phyloP scores from a whole-genome alignment of 1,140 invertebrate species.

The Macrosteles quadrilineatus region DNA sequence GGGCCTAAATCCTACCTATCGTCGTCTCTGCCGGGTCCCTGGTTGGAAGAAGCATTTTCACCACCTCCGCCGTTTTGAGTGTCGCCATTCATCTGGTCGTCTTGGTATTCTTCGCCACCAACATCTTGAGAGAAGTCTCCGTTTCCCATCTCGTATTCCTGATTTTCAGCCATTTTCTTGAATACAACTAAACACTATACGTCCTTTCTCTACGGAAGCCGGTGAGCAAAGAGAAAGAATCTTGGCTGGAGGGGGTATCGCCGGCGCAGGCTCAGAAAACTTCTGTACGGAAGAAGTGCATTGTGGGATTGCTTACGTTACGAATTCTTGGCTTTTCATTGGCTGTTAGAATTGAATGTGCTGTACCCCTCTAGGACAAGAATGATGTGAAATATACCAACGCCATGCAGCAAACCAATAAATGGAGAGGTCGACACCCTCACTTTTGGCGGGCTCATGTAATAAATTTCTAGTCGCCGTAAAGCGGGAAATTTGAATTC shows the following conservation, averaged over 20 bases:
- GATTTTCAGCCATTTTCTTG: conserved; percentile 36
- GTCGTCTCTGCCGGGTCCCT: conserved; percentile 68
- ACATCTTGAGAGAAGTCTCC: conserved; percentile 32
- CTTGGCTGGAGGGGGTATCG: not conserved
- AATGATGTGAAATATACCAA: not conserved
- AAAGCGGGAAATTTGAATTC: too few species aligned
- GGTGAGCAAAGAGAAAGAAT: conserved; percentile 32
- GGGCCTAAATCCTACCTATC: conserved; percentile 73
- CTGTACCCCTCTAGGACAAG: not conserved
- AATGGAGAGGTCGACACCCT: conserved; percentile 3
- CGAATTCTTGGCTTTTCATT: not conserved
- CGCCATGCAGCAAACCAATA: conserved; percentile 1
- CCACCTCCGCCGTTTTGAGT: conserved; percentile 63
- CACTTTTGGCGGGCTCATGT: not conserved
- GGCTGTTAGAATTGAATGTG: not conserved
- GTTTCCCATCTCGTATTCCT: conserved; percentile 37
- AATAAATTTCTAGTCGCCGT: too few species aligned
- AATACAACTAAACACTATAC: conserved; percentile 23
- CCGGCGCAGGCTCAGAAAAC: not conserved
- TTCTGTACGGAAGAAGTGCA: not conserved
- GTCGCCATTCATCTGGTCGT: conserved; percentile 61
- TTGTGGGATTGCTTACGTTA: conserved; percentile 14
- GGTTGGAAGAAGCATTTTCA: conserved; percentile 57
- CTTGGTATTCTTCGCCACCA: conserved; percentile 42
- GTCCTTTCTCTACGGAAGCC: conserved; percentile 21